Evolutionary conservation across 2,113 vertebrate genomes (phyloP), one percentile per base, ranked within the genome.

Genomic region (Climacteris rufus): DNA sequence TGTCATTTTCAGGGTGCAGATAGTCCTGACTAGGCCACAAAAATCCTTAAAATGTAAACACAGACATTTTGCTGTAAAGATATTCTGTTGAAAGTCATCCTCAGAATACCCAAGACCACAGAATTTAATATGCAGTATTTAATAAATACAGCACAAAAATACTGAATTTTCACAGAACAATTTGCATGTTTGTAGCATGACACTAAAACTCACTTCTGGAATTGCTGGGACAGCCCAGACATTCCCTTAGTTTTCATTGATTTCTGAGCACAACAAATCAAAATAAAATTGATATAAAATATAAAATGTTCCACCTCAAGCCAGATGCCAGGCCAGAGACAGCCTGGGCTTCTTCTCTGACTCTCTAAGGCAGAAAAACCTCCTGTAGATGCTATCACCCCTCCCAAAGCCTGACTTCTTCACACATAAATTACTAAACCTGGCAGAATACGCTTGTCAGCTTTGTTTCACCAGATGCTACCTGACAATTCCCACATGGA

Each of bases 401-500:
- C 42, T 20, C 45, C 16, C 86, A 61, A 53, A 94, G 20, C 45
- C 33, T 28, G n/a, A 53, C 12, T 85, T 65, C n/a, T 75, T 69
- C 74, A 50, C 37, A 16, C 30, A 47, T 79, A n/a, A 65, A 42
- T 83, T 40, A 80, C 75, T 80, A 31, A 88, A 86, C 42, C 40
- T 57, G 89, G 86, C 79, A 93, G 75, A 37, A 80, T 16, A 65
- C 52, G 59, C 68, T 90, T 91, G 82, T 88, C 94, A 90, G 82
- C 63, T 76, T 83, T 35, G 14, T 64, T 95, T 95, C 81, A 83
- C 60, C 18, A 74, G 66, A 95, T 89, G 39, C 68, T 90, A 68
- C 86, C 90, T 87, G 92, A 95, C 79, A 97, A 90, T 83, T 89
- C 77, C 71, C 79, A 83, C 85, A 40, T 31, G 50, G 66, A 93